Conservation (phyloP, 2,888 invertebrate genomes). For the Cotesia congregata region DNA sequence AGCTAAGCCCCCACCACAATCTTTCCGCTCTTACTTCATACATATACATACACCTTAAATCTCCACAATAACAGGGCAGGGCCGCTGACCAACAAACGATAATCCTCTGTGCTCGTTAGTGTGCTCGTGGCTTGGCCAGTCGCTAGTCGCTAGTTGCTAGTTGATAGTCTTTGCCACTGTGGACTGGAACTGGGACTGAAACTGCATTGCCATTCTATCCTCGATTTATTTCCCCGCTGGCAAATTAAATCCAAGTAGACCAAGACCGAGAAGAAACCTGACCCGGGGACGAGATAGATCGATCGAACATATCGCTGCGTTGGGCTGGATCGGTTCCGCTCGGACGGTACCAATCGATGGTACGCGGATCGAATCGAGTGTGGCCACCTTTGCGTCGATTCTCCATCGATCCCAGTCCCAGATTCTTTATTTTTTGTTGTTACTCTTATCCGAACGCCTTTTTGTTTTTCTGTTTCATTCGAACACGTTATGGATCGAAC, state of each 20-base stretch:
- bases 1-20: constrained; percentile 36
- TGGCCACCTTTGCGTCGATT: constrained; percentile 9
- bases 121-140: no score
- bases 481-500: constrained; percentile 2
- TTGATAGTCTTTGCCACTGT: constrained; percentile 19
- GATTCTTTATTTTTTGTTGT: neutral
- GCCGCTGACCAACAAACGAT: no score
- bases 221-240: constrained; percentile 1
- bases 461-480: neutral
- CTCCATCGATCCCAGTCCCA: neutral
- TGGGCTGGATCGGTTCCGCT: constrained; percentile 48
- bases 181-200: no score
- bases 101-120: no score
- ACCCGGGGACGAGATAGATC: constrained; percentile 39
- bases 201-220: constrained; percentile 20
- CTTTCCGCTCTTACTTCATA: constrained; percentile 15
- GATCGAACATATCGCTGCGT: constrained; percentile 43
- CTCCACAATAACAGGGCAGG: no score
- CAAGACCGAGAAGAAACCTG: neutral
- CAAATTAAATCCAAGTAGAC: neutral
- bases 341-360: constrained; percentile 37
- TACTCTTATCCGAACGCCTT: neutral
- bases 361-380: constrained; percentile 20
- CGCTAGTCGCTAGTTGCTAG: no score
- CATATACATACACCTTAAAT: neutral